These are phyloP conservation scores for Liparis tanakae DNA, from an alignment of 2,797 vertebrate species.

Conservation along the genomic window DNA sequence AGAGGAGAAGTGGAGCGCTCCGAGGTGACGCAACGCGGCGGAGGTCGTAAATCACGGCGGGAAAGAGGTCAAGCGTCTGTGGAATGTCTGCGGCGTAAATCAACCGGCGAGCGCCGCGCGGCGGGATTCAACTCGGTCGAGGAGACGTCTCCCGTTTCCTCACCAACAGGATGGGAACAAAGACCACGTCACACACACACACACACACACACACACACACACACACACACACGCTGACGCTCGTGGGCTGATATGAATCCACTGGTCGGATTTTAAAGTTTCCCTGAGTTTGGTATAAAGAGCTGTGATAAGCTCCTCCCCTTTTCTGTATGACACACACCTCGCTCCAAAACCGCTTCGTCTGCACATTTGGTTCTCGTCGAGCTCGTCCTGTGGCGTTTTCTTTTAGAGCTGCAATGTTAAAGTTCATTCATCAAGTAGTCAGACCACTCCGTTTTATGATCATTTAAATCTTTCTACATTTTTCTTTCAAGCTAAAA, in stretches of 20 bases:
- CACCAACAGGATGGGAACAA: slow-evolving; percentile 63
- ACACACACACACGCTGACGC: background rate
- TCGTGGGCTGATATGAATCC: background rate
- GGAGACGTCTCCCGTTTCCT: slow-evolving; percentile 47
- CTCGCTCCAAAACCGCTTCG: no score
- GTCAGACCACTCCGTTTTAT: no score
- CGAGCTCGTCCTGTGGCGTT: no score
- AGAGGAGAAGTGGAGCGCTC: background rate
- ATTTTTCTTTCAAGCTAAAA: no score
- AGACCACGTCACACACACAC: slow-evolving; percentile 24
- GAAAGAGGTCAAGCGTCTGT: slow-evolving; percentile 21
- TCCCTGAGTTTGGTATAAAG: background rate
- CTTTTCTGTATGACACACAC: no score
- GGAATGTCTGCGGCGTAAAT: slow-evolving; percentile 43
- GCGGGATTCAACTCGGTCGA: slow-evolving; percentile 39
- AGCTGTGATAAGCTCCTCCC: background rate
- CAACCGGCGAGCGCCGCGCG: slow-evolving; percentile 15
- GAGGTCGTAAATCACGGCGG: slow-evolving; percentile 4
- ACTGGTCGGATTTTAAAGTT: background rate
- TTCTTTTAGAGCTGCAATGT: no score
- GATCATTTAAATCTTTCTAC: no score
- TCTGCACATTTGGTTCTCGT: no score
- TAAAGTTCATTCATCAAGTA: no score
- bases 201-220: background rate
- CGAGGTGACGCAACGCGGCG: slow-evolving; percentile 6